Conservation (phyloP, 2,888 invertebrate species). For the Copidosoma aretas region DNA sequence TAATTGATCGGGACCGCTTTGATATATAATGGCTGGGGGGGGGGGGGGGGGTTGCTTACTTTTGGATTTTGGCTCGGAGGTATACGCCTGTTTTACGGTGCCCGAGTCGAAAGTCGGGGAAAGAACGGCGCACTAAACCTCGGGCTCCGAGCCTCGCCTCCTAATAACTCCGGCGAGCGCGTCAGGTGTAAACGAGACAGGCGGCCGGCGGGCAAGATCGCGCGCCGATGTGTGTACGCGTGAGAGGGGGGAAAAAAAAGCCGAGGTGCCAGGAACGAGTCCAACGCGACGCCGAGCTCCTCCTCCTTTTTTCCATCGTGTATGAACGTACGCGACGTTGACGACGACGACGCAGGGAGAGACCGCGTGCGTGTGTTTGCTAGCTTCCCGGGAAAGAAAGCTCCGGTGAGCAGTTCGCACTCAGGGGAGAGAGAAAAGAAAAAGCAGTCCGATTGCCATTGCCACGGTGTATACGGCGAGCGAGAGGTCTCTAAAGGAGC, state of each 20-base stretch:
- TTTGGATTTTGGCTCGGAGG: too few species aligned
- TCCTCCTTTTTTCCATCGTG: neutral
- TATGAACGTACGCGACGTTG: neutral
- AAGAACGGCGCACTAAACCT: neutral
- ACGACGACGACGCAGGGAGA: too few species aligned
- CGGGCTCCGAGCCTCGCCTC: neutral
- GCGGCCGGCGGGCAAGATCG: neutral
- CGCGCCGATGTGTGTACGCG: neutral
- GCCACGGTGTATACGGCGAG: slow-evolving; percentile 49
- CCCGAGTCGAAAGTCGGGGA: too few species aligned
- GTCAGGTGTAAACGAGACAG: neutral
- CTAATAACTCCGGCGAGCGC: neutral
- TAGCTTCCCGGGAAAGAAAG: slow-evolving; percentile 57
- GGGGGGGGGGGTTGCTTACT: too few species aligned
- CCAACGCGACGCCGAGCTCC: neutral
- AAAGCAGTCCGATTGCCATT: slow-evolving; percentile 34
- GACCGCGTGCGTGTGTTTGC: too few species aligned
- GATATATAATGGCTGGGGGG: too few species aligned
- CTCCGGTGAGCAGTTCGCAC: slow-evolving; percentile 45
- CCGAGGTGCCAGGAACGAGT: neutral
- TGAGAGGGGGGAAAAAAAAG: neutral
- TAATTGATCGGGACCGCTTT: too few species aligned
- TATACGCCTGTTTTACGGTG: too few species aligned
- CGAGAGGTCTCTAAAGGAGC: slow-evolving; percentile 37
- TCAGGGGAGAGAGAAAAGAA: slow-evolving; percentile 46